Percentiles rank a stretch among this genome's conserved stretches.
Evolutionary conservation across 1,140 invertebrate species (phyloP).

Genomic region (Cataglyphis hispanica): DNA sequence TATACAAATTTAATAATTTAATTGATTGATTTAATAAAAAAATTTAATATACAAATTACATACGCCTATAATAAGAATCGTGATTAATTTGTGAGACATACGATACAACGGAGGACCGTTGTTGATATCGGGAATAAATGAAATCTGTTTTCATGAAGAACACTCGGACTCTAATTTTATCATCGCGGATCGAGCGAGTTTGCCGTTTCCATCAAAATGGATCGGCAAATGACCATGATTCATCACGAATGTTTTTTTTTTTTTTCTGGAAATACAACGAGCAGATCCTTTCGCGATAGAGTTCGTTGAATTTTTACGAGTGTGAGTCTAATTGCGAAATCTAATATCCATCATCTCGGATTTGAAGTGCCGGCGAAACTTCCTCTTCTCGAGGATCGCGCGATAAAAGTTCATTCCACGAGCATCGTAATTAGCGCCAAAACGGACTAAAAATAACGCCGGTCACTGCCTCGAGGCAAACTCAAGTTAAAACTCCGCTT

Average conservation of each 20-base stretch:
- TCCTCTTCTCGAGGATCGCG: slow-evolving; percentile 18
- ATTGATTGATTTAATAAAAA: no score
- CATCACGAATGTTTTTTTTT: slow-evolving; percentile 8
- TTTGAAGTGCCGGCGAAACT: not conserved
- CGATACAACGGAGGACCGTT: not conserved
- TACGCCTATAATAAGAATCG: not conserved
- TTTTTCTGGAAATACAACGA: slow-evolving; percentile 9
- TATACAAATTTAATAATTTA: no score
- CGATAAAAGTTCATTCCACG: slow-evolving; percentile 58
- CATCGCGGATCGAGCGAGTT: not conserved
- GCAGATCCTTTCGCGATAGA: slow-evolving; percentile 19
- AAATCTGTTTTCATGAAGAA: not conserved
- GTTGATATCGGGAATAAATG: slow-evolving; percentile 21
- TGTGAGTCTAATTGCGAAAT: slow-evolving; percentile 49
- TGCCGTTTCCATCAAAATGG: not conserved
- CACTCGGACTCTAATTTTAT: slow-evolving; percentile 33
- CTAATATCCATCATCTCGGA: not conserved
- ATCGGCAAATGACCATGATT: slow-evolving; percentile 10
- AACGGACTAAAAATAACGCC: slow-evolving; percentile 64
- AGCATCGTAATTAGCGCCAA: slow-evolving; percentile 64
- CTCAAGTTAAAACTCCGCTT: not conserved
- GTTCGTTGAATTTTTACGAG: slow-evolving; percentile 46
- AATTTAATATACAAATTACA: not conserved
- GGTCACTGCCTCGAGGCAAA: slow-evolving; percentile 24
- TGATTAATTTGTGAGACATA: not conserved